These are phyloP conservation scores for Branchipolynoe longqiensis DNA, from an alignment of 2,888 invertebrate species.

Conservation along the genomic window DNA sequence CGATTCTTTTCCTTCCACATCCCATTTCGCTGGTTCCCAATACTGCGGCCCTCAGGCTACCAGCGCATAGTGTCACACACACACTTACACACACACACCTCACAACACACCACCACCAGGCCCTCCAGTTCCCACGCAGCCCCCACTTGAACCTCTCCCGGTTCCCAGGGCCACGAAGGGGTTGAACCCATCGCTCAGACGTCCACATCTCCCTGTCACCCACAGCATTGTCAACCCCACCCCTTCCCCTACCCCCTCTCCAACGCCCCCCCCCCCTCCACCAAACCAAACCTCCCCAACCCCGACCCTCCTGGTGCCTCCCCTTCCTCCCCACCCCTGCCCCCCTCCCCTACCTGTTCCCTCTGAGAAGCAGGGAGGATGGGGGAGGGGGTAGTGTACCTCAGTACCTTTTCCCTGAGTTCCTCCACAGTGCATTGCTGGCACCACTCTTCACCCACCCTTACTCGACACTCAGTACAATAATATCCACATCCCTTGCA, in stretches of 20 bases:
- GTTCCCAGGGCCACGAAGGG: background rate
- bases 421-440: too few relatives aligned
- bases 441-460: background rate
- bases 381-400: too few relatives aligned
- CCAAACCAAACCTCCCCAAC: background rate
- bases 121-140: background rate
- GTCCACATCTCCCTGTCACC: constrained; percentile 5
- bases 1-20: background rate
- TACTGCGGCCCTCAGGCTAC: background rate
- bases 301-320: background rate
- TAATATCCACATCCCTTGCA: too few relatives aligned
- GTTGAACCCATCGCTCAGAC: constrained; percentile 19
- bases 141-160: background rate
- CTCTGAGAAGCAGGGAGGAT: too few relatives aligned
- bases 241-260: background rate
- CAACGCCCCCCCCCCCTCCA: background rate
- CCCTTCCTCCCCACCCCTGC: background rate
- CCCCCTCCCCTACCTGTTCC: background rate
- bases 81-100: background rate
- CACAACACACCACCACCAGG: background rate
- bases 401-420: too few relatives aligned
- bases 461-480: background rate
- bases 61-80: constrained; percentile 1
- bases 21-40: background rate
- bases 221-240: background rate